Evolutionary conservation across 2,113 vertebrate species (phyloP), one percentile per base, ranked within the genome.

Genomic region (Paedocypris sp.): DNA sequence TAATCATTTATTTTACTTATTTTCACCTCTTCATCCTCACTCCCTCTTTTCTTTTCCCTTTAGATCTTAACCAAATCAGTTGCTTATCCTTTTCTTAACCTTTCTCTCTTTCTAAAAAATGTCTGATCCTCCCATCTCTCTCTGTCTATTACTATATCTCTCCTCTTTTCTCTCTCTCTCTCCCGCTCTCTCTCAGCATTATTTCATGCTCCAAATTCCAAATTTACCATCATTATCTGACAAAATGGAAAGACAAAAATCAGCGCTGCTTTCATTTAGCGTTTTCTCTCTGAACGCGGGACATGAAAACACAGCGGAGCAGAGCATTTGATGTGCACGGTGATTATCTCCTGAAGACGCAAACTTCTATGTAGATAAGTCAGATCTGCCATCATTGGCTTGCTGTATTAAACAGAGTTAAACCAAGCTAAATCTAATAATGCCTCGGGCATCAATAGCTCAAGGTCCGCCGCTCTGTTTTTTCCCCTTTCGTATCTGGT

Each of bases 181-280:
- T n/a, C n/a, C n/a, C n/a, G n/a, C n/a, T n/a, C n/a, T n/a, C n/a
- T n/a, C n/a, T n/a, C n/a, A n/a, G n/a, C n/a, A n/a, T n/a, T n/a
- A n/a, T n/a, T n/a, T n/a, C n/a, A n/a, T n/a, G n/a, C n/a, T n/a
- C n/a, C n/a, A n/a, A n/a, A n/a, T n/a, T n/a, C n/a, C n/a, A n/a
- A 58, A 58, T 58, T 42, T 43, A 43, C 38, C 54, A 58, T 58
- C 18, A 31, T 43, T 58, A 45, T 43, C 25, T 31, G 38, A 45
- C 38, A 58, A 58, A 58, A 58, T 58, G 54, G 26, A 43, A 58
- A 45, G 39, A 58, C 52, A 43, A 43, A 41, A 58, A 43, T 16
- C 38, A 58, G 38, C 18, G 12, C 32, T 13, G 25, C 54, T 42
- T 43, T 58, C 54, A 58, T 58, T 58, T 43, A 43, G 12, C 26